Evolutionary conservation across 2,113 vertebrate species (phyloP).

Genomic region (Micronisus gabar): DNA sequence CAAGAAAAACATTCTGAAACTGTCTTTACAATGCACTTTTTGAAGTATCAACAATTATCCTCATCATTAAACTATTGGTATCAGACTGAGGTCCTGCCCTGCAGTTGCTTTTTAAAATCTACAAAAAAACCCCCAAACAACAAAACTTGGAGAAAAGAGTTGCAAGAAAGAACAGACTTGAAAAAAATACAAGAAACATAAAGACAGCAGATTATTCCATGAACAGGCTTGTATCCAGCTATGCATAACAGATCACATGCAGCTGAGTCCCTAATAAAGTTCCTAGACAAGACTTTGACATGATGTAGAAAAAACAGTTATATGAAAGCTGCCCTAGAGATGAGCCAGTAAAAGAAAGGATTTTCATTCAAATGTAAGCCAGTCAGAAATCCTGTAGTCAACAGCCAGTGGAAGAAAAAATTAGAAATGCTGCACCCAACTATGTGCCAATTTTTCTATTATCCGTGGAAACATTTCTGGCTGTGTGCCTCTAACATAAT

Average conservation of each 20-base stretch:
- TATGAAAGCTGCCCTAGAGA: neutral
- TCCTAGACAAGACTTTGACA: neutral
- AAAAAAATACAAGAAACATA: neutral
- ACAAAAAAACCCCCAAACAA: neutral
- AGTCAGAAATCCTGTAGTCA: neutral
- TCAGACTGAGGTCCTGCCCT: neutral
- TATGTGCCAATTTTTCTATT: neutral
- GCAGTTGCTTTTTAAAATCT: neutral
- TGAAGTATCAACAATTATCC: neutral
- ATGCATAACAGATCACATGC: neutral
- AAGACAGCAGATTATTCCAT: neutral
- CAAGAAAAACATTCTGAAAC: neutral
- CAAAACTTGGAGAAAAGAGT: neutral
- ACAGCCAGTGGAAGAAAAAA: neutral
- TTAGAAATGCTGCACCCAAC: neutral
- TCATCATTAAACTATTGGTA: neutral
- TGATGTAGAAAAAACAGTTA: neutral
- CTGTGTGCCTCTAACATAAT: neutral
- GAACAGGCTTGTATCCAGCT: neutral
- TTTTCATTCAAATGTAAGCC: neutral
- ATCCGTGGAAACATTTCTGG: neutral
- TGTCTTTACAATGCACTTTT: neutral
- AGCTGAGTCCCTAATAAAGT: neutral
- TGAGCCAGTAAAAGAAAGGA: neutral
- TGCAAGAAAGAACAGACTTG: neutral